phyloP scores from a whole-genome alignment of 2,113 vertebrate genomes.

The Speoplatyrhinus poulsoni region DNA sequence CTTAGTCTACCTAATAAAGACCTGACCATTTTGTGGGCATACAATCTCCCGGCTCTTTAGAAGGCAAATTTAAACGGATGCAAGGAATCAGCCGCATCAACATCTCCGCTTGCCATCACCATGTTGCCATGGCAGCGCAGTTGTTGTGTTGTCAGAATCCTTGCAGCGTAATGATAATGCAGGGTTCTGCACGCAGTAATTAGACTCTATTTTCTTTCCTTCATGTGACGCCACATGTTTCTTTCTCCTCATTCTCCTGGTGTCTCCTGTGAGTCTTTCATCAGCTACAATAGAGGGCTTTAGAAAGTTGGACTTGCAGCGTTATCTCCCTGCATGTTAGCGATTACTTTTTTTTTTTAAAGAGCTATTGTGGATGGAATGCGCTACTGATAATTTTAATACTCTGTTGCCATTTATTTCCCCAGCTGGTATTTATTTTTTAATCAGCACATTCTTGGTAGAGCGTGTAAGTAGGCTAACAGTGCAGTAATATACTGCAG shows the following conservation, averaged over 20 bases:
- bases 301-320: no score
- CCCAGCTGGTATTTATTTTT: constrained; percentile 20
- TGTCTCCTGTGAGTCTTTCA: constrained; percentile 18
- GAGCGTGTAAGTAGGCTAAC: background rate
- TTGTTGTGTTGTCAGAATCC: constrained; percentile 58
- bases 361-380: constrained; percentile 32
- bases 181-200: constrained; percentile 55
- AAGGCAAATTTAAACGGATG: constrained; percentile 13
- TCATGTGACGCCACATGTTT: constrained; percentile 15
- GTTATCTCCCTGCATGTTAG: constrained; percentile 12
- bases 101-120: constrained; percentile 16
- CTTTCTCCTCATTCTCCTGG: constrained; percentile 19
- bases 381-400: constrained; percentile 22
- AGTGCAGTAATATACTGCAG: constrained; percentile 28
- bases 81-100: background rate
- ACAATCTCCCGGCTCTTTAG: background rate
- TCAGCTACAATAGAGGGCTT: constrained; percentile 9
- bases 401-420: constrained; percentile 35
- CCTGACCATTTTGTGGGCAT: no score
- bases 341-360: constrained; percentile 31
- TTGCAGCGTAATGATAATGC: constrained; percentile 60
- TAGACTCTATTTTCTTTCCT: constrained; percentile 39
- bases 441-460: constrained; percentile 1
- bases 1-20: no score
- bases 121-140: constrained; percentile 62